Conservation (phyloP, 2,888 invertebrate genomes). For the Abrostola triplasia region DNA sequence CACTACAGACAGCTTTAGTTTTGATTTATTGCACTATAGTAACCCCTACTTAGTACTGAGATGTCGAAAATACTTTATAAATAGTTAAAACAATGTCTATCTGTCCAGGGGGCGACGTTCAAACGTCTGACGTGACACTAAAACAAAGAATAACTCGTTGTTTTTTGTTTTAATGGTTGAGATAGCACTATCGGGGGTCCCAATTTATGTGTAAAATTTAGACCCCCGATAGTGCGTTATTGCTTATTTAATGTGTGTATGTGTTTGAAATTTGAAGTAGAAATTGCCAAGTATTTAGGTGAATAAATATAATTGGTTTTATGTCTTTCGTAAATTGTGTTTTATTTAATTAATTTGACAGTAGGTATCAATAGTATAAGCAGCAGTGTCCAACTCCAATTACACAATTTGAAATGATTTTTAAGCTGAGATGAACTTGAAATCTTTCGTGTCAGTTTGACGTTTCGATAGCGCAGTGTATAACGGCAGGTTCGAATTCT, state of each 20-base stretch:
- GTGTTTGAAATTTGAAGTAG: constrained; percentile 29
- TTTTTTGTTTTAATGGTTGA: constrained; percentile 37
- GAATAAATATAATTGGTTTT: constrained; percentile 19
- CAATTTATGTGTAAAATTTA: constrained; percentile 48
- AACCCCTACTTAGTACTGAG: constrained; percentile 6
- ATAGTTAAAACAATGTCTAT: constrained; percentile 37
- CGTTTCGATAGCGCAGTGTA: no score
- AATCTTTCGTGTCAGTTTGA: no score
- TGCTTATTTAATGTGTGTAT: constrained; percentile 31
- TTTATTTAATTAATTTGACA: not conserved
- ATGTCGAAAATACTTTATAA: constrained; percentile 40
- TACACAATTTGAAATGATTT: not conserved
- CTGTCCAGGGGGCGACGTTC: constrained; percentile 41
- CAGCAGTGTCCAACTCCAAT: not conserved
- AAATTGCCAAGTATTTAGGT: constrained; percentile 34
- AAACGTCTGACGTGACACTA: constrained; percentile 24
- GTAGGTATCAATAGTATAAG: not conserved
- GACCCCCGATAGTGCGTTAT: constrained; percentile 54
- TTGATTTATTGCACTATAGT: not conserved
- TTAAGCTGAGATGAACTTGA: not conserved
- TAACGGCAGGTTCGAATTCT: no score
- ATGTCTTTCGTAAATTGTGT: not conserved
- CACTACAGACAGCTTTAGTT: constrained; percentile 2
- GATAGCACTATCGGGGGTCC: constrained; percentile 16
- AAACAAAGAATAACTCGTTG: constrained; percentile 36